Base-by-base conservation (phyloP, 1,140 invertebrate genomes). In the Drosophila virilis region DNA sequence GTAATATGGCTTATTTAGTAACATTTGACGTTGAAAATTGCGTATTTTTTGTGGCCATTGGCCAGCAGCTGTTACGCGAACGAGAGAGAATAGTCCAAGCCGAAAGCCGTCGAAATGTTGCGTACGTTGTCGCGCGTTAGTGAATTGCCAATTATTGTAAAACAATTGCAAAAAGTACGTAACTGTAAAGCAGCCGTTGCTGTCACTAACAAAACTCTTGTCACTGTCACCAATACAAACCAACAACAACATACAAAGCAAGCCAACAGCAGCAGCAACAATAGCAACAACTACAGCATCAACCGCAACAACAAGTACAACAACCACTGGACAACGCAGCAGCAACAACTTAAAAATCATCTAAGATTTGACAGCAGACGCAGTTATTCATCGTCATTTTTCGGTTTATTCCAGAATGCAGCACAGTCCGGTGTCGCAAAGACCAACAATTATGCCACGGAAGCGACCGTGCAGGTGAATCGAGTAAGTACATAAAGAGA, bases 141-240 rank as follows among this genome's bases (percentile, higher is more conserved):
- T 65, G 90, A 90, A 85, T 61, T 91, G 69, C 90, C 90, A 74
- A 75, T 89, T 74, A 75, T 91, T 74, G 80, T 83, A 60, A 91
- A 81, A 74, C 90, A 91, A 91, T 84, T 91, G 74, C 90, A 91
- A 90, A 91, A 91, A 90, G 90, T 91, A 91, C 80, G 90, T 91
- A 90, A 78, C 73, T 78, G 64, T 75, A 78, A 85, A 54, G 68
- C 74, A 65, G 57, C 59, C 59, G 69, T 72, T 75, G 73, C 68
- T 80, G 57, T 45, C 59, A 72, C 60, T 71, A 75, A 72, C 69
- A 58, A 58, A 37, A 50, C 61, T 12, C 10, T 51, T 65, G 65
- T 57, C 40, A 64, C 67, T 71, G 57, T 71, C 43, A 61, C 57
- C 59, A 78, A 64, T 59, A 64, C 38, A 55, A 70, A 67, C 45